These are phyloP conservation scores for Spongia lamella DNA, from an alignment of 37 sponge, comb jelly and placozoan species.

Conservation along the genomic window DNA sequence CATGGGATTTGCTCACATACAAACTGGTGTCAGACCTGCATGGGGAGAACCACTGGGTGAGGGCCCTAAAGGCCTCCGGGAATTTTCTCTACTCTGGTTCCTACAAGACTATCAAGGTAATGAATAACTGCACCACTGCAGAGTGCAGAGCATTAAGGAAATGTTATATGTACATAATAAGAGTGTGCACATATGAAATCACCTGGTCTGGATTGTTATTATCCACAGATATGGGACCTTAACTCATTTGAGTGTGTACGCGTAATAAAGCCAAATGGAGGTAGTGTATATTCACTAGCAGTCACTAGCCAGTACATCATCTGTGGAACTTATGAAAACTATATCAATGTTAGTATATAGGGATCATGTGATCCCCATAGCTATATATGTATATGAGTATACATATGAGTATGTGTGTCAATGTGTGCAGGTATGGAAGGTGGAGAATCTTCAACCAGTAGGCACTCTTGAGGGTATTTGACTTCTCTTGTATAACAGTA, in stretches of 20 bases:
- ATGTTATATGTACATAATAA: background rate
- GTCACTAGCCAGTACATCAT: constrained; percentile 84
- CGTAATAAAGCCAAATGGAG: constrained; percentile 72
- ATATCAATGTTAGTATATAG: constrained; percentile 61
- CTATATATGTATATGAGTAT: background rate
- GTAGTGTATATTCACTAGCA: constrained; percentile 91
- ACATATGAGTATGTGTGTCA: no score
- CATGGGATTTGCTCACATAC: constrained; percentile 66
- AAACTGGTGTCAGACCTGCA: constrained; percentile 52
- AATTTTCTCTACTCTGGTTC: constrained; percentile 85
- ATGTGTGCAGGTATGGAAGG: no score
- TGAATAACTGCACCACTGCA: no score
- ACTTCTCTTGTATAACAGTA: no score
- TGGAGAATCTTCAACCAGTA: no score
- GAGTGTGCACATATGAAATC: no score
- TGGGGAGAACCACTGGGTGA: constrained; percentile 93
- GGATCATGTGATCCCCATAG: background rate
- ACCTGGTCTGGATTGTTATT: background rate
- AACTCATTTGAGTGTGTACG: constrained; percentile 72
- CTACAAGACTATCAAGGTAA: constrained; percentile 89
- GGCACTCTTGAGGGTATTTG: no score
- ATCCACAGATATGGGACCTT: constrained; percentile 74
- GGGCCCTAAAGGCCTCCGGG: constrained; percentile 73
- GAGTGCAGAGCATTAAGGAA: no score
- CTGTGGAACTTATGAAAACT: constrained; percentile 90